Percentiles rank a stretch among this genome's conserved stretches.
Evolutionary conservation across 2,888 invertebrate genomes (phyloP).

Genomic region (Melieria crassipennis): DNA sequence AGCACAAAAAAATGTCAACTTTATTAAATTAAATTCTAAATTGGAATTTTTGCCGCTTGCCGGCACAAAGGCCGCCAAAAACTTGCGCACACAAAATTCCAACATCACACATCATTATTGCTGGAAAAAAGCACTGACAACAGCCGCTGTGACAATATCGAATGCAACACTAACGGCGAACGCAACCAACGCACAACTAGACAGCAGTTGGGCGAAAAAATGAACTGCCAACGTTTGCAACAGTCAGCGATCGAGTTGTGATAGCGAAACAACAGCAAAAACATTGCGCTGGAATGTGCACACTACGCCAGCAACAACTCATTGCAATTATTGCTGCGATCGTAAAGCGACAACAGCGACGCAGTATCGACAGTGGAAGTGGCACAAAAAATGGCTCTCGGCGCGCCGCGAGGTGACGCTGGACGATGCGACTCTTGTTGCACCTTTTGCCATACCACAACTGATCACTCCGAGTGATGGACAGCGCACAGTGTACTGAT

Average conservation of each 20-base stretch:
- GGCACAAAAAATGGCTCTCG: conserved; percentile 16
- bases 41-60: conserved; percentile 41
- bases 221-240: conserved; percentile 21
- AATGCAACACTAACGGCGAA: not conserved
- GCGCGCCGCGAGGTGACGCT: conserved; percentile 27
- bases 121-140: conserved; percentile 35
- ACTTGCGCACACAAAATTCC: conserved; percentile 45
- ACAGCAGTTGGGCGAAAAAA: conserved; percentile 36
- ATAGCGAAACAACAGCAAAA: no score
- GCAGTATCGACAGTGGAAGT: not conserved
- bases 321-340: not conserved
- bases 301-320: not conserved
- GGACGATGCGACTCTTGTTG: conserved; percentile 43
- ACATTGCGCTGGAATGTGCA: conserved; percentile 12
- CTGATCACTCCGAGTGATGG: conserved; percentile 24
- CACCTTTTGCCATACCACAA: conserved; percentile 47
- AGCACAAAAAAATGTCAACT: conserved; percentile 41
- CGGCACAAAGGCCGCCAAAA: conserved; percentile 28
- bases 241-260: no score
- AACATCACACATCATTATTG: conserved; percentile 50
- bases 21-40: conserved; percentile 47
- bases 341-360: not conserved
- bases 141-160: not conserved
- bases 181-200: not conserved
- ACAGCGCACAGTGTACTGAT: conserved; percentile 16